These are phyloP conservation scores for Polydrusus cervinus DNA, from an alignment of 2,888 invertebrate genomes.

Conservation along the genomic window DNA sequence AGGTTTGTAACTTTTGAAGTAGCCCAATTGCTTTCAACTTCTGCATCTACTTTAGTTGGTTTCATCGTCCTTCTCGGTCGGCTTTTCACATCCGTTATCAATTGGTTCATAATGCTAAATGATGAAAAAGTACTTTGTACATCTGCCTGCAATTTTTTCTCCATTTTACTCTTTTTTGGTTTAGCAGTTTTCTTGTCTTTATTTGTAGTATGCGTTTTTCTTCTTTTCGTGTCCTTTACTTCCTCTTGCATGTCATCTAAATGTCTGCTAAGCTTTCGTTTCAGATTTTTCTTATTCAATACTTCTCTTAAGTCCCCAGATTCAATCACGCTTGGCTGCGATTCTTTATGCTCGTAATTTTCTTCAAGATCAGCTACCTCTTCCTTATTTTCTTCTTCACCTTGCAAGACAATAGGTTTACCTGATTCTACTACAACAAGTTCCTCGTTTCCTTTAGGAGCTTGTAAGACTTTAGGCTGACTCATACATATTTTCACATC, in stretches of 20 bases:
- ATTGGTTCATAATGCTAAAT: constrained; percentile 56
- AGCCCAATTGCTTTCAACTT: constrained; percentile 51
- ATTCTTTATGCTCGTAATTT: no score
- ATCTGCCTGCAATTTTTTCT: constrained; percentile 30
- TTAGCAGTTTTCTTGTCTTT: background rate
- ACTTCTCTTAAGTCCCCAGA: constrained; percentile 30
- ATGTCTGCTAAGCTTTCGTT: constrained; percentile 49
- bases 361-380: background rate
- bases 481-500: constrained; percentile 27
- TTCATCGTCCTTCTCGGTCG: constrained; percentile 56
- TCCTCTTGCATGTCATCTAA: constrained; percentile 40
- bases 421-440: no score
- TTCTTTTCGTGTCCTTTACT: constrained; percentile 25
- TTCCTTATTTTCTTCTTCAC: background rate
- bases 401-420: constrained; percentile 17
- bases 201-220: constrained; percentile 15
- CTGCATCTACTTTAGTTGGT: constrained; percentile 45
- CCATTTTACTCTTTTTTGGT: constrained; percentile 8
- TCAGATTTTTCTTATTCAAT: constrained; percentile 28
- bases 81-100: constrained; percentile 59
- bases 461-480: constrained; percentile 37
- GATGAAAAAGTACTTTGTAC: constrained; percentile 41
- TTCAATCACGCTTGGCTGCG: background rate
- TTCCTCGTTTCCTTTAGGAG: constrained; percentile 16
- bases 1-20: constrained; percentile 44